These are phyloP conservation scores for Ianthella basta DNA, from an alignment of 37 sponge, comb jelly and placozoan genomes.

Conservation along the genomic window DNA sequence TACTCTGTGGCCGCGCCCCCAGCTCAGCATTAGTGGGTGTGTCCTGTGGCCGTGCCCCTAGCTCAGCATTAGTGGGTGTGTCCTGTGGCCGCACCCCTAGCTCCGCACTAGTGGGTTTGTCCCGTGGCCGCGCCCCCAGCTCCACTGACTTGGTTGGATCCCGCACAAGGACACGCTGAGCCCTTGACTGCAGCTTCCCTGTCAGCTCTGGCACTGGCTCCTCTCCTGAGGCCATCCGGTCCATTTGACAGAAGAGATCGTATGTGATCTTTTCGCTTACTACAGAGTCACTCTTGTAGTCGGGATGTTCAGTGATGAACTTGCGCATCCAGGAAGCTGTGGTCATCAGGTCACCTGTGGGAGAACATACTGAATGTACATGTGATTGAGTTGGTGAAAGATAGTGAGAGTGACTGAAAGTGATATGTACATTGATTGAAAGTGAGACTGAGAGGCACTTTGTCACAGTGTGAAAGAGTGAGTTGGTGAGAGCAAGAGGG, in stretches of 20 bases:
- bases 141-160: neutral
- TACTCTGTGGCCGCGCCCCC: neutral
- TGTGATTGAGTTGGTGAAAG: too few relatives aligned
- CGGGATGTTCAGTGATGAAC: constrained; percentile 79
- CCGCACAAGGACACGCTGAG: constrained; percentile 6
- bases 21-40: too few relatives aligned
- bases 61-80: too few relatives aligned
- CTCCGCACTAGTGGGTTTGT: neutral
- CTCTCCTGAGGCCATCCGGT: constrained; percentile 48
- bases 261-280: constrained; percentile 82
- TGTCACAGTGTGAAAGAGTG: too few relatives aligned
- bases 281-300: constrained; percentile 94
- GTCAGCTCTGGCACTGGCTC: constrained; percentile 60
- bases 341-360: constrained; percentile 88
- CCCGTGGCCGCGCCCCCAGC: neutral
- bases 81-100: too few relatives aligned
- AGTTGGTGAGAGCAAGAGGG: too few relatives aligned
- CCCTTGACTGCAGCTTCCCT: constrained; percentile 56
- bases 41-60: too few relatives aligned
- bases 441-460: too few relatives aligned
- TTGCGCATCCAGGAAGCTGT: constrained; percentile 88
- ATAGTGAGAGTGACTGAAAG: too few relatives aligned
- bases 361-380: too few relatives aligned
- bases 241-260: constrained; percentile 57
- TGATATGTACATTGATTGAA: too few relatives aligned